Evolutionary conservation across 2,113 vertebrate genomes (phyloP).

Genomic region (Pogona vitticeps): DNA sequence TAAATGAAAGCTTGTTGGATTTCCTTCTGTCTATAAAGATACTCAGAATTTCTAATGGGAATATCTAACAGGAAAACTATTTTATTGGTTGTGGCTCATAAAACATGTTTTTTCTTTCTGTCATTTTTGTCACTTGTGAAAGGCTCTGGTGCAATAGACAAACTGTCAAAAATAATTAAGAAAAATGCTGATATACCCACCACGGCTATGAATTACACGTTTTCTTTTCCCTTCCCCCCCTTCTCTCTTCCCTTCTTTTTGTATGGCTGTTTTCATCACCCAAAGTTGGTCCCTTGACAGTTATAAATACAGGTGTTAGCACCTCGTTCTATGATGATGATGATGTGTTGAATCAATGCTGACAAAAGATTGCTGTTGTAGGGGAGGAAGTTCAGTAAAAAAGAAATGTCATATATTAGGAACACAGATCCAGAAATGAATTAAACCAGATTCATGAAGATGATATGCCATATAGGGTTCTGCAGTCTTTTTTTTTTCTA

Average conservation of each 20-base stretch:
- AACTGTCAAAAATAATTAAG: conserved; percentile 85
- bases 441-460: conserved; percentile 23
- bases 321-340: conserved; percentile 69
- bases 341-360: conserved; percentile 72
- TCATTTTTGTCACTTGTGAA: conserved; percentile 72
- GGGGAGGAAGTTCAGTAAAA: conserved; percentile 34
- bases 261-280: conserved; percentile 66
- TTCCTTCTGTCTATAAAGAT: conserved; percentile 63
- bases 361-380: conserved; percentile 61
- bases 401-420: conserved; percentile 54
- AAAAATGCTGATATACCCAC: conserved; percentile 76
- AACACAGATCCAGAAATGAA: conserved; percentile 44
- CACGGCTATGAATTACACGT: conserved; percentile 72
- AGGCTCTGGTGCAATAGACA: conserved; percentile 75
- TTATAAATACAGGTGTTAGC: conserved; percentile 74
- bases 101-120: conserved; percentile 67
- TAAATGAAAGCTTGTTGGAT: conserved; percentile 71
- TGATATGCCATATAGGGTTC: too few species aligned
- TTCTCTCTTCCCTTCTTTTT: not conserved
- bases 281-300: conserved; percentile 70
- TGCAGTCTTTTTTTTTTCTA: not conserved
- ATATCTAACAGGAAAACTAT: conserved; percentile 80
- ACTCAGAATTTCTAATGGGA: conserved; percentile 75
- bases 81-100: conserved; percentile 72
- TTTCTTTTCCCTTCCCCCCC: conserved; percentile 67